Percentiles rank a stretch among this genome's conserved stretches.
phyloP scores from a whole-genome alignment of 2,888 invertebrate species.

The Agrotis segetum region DNA sequence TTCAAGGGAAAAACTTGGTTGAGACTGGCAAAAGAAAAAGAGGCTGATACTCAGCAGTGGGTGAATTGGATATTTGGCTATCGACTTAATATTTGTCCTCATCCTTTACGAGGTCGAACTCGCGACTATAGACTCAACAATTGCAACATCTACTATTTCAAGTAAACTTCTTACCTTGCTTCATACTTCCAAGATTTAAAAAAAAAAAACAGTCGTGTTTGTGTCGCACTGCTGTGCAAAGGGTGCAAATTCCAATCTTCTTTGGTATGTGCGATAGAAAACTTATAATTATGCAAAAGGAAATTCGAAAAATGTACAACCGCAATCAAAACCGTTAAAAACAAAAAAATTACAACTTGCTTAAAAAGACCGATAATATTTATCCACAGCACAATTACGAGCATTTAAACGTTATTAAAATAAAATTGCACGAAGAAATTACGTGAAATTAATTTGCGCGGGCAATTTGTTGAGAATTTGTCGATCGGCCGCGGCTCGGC shows the following conservation, averaged over 20 bases:
- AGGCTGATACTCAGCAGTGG: no score
- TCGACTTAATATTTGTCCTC: neutral
- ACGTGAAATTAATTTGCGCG: slow-evolving; percentile 63
- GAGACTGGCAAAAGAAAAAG: no score
- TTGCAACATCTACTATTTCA: neutral
- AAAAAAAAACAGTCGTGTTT: no score
- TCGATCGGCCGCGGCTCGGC: slow-evolving; percentile 48
- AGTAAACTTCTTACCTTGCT: neutral
- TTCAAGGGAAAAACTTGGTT: no score
- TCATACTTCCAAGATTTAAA: no score
- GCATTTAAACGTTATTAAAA: slow-evolving; percentile 63
- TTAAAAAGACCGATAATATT: slow-evolving; percentile 2
- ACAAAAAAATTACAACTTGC: neutral
- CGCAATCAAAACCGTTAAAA: neutral
- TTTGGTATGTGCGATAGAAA: no score
- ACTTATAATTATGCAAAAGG: no score
- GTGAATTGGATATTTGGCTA: no score
- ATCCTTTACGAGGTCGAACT: neutral
- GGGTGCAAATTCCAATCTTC: no score
- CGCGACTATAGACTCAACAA: neutral
- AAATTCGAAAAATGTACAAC: no score
- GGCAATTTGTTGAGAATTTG: slow-evolving; percentile 65
- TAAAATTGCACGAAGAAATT: slow-evolving; percentile 64
- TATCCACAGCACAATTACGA: slow-evolving; percentile 28
- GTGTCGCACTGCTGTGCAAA: no score